phyloP scores from a whole-genome alignment of 2,888 invertebrate species.

The Drosophila picticornis region DNA sequence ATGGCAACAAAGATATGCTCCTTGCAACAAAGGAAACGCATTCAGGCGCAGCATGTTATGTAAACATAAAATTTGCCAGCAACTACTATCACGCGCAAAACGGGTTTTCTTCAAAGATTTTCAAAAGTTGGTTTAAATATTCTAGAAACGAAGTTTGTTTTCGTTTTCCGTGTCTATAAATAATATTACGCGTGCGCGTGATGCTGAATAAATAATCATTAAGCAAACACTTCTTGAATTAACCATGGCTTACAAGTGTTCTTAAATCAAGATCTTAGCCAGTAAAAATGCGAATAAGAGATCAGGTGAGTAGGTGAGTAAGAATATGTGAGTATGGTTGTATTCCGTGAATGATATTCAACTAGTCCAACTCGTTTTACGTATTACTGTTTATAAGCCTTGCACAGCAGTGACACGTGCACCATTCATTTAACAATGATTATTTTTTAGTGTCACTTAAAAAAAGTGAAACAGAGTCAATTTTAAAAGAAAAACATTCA shows the following conservation, averaged over 20 bases:
- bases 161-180: background rate
- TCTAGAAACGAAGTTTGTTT: background rate
- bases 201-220: background rate
- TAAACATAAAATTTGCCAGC: background rate
- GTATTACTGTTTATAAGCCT: background rate
- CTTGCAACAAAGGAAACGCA: slow-evolving; percentile 1
- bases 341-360: background rate
- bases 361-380: background rate
- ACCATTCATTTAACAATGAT: background rate
- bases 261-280: background rate
- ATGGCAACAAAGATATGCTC: slow-evolving; percentile 17
- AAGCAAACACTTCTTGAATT: background rate
- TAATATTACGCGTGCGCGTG: background rate
- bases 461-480: fast-evolving
- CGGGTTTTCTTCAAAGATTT: background rate
- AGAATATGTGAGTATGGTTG: background rate
- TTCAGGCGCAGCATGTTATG: background rate
- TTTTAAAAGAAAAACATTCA: background rate
- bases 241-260: background rate
- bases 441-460: background rate
- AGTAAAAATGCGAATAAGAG: background rate
- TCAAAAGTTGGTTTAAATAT: background rate
- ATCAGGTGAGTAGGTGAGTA: background rate
- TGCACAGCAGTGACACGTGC: background rate
- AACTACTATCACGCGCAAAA: background rate